Evolutionary conservation across 1,140 invertebrate genomes (phyloP), one percentile per base, ranked within the genome.

Genomic region (Drosophila grimshawi): DNA sequence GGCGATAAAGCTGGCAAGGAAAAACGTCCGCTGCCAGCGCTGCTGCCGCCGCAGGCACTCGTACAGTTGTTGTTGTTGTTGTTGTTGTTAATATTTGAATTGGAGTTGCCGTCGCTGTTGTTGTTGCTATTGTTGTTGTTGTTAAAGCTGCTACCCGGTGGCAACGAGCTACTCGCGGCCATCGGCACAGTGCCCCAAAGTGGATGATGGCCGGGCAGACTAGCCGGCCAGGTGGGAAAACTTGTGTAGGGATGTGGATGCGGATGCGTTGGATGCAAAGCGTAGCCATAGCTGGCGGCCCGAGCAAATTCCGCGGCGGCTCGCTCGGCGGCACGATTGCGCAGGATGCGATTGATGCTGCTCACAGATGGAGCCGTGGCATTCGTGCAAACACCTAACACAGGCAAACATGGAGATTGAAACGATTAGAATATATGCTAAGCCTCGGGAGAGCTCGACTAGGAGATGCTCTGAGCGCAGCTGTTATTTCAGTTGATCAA

Each of bases 301-400:
- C 97, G 93, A 0, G 97, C 97, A 86, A 98, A 98, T 93, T 98
- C 97, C 0, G 97, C 97, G 0, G 97, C 97, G 0, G 97, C 97
- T n/a, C 97, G 93, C 91, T 98, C 97, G 0, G 97, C 97, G 0
- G 97, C 97, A 10, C 97, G 94, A 91, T 98, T 98, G 60, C 97
- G 93, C 49, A 98, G 93, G 77, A 98, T 98, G 74, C 98, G 94
- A 92, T 98, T 98, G 86, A 98, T 98, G 73, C 97, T 98, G 78
- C 96, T 97, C 0, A 98, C 98, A 43, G 97, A 98, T 0, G 97
- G 97, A 46, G 94, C 97, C 68, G 96, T 97, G 70, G 96, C 96
- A 92, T 98, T 98, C 37, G 97, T 98, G 92, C 97, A 98, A 7
- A 98, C 97, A 41, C 88, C 92, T 92, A 11, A 19, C 8, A 3